These are phyloP conservation scores for Hippoglossus hippoglossus DNA, from an alignment of 2,797 vertebrate genomes.

Conservation along the genomic window DNA sequence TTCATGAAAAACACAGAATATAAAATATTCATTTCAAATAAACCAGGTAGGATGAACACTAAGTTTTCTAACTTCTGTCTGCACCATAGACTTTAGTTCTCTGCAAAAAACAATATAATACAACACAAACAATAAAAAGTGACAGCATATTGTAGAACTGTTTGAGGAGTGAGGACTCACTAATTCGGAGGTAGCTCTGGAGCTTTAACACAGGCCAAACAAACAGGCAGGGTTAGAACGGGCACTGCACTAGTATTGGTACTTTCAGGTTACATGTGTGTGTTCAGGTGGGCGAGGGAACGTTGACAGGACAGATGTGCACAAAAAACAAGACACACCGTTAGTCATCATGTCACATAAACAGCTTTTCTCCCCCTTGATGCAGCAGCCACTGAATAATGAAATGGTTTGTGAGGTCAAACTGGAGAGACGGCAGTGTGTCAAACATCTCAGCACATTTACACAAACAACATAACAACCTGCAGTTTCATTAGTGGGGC, in stretches of 20 bases:
- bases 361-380: constrained; percentile 40
- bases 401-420: constrained; percentile 35
- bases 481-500: constrained; percentile 49
- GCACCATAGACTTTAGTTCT: too few species aligned
- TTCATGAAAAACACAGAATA: too few species aligned
- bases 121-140: too few species aligned
- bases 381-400: constrained; percentile 66
- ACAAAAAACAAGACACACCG: constrained; percentile 38
- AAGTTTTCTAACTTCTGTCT: too few species aligned
- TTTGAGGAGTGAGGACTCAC: too few species aligned
- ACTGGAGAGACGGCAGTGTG: neutral
- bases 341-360: constrained; percentile 56
- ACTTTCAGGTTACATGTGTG: constrained; percentile 32
- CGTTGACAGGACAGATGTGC: constrained; percentile 20
- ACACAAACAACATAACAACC: constrained; percentile 45
- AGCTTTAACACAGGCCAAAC: too few species aligned
- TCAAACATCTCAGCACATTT: constrained; percentile 30
- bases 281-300: neutral
- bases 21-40: too few species aligned
- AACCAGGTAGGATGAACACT: too few species aligned
- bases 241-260: neutral
- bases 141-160: too few species aligned
- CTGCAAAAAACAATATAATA: too few species aligned
- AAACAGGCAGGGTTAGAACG: too few species aligned
- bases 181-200: too few species aligned